Conservation (phyloP, 2,888 invertebrate species). For the Villa cingulata region DNA sequence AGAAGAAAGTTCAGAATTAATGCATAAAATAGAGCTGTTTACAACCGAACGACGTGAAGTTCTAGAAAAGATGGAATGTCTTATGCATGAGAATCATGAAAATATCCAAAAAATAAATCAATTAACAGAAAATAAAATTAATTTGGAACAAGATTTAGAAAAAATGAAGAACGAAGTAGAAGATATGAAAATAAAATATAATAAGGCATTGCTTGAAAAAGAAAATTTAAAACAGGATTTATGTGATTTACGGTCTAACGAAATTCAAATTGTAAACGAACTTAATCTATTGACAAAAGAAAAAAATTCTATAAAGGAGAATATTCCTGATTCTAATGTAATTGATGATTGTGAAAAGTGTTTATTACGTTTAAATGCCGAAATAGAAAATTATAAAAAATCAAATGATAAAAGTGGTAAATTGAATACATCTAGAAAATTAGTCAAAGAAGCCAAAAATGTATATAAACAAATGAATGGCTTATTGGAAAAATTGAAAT, state of each 20-base stretch:
- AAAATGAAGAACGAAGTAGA: constrained; percentile 37
- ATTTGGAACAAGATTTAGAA: constrained; percentile 34
- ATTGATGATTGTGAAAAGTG: constrained; percentile 29
- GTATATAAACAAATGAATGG: constrained; percentile 27
- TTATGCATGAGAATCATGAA: constrained; percentile 46
- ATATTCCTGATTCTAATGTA: constrained; percentile 8
- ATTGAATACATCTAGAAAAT: constrained; percentile 30
- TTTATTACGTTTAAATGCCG: constrained; percentile 26
- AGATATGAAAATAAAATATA: background rate
- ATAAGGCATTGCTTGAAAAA: background rate
- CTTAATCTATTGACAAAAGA: constrained; percentile 5
- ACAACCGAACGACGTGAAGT: constrained; percentile 55
- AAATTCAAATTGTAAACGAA: constrained; percentile 6
- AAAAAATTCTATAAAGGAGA: no score
- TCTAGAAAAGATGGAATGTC: constrained; percentile 50
- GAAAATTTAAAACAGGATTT: no score
- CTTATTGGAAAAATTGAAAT: constrained; percentile 21
- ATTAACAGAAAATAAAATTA: constrained; percentile 39
- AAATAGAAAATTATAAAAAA: constrained; percentile 32
- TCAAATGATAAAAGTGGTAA: constrained; percentile 31
- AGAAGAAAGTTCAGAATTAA: constrained; percentile 50
- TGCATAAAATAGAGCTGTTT: constrained; percentile 53
- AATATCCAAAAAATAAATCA: constrained; percentile 40
- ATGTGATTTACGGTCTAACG: no score
- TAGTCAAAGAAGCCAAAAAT: constrained; percentile 33